Evolutionary conservation across 1,140 invertebrate species (phyloP), one percentile per base, ranked within the genome.

Genomic region (Zophobas atratus): DNA sequence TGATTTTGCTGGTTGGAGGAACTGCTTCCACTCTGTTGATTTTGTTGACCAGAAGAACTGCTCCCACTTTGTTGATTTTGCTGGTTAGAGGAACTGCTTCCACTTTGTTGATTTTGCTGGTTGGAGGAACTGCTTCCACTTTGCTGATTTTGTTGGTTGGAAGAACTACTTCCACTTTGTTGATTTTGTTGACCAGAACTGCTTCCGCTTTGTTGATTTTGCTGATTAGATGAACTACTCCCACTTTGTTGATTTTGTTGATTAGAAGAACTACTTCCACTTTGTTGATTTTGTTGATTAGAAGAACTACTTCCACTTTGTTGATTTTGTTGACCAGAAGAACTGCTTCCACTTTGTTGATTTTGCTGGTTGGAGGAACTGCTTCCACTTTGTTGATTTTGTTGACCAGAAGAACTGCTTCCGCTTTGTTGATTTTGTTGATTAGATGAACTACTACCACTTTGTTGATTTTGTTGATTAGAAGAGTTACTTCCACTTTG

Each of bases 161-260:
- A 76, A 49, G 43, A 53, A 36, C 70, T 72, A 51, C 1, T 34
- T 2, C 53, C 5, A 38, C 67, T 39, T 57, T 67, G 71, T 77
- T 82, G 76, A 67, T 81, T 81, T 72, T 74, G 43, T 3, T 34
- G 36, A 49, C 53, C 76, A 1, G 46, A 8, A 72, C 46, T 35
- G 20, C 1, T 1, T n/a, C 71, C 55, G 20, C 20, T 20, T 20
- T 20, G 20, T 20, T 20, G 20, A 20, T 20, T 20, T 73, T 73
- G 71, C 39, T 73, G 71, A 73, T 73, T 73, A 6, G 46, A 72
- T 2, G 46, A 72, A 73, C 51, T 39, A 56, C 71, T 38, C 4
- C 71, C 71, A 20, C 0, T 20, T 73, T 73, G 71, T 73, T 73
- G 71, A 53, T 73, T 51, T 49, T 71, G 67, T 48, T 71, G 41